A percentile compares a stretch with the other conserved stretches of the same genome.
These are phyloP conservation scores for Drosophila rufa DNA, from an alignment of 1,140 invertebrate genomes.

Conservation along the genomic window DNA sequence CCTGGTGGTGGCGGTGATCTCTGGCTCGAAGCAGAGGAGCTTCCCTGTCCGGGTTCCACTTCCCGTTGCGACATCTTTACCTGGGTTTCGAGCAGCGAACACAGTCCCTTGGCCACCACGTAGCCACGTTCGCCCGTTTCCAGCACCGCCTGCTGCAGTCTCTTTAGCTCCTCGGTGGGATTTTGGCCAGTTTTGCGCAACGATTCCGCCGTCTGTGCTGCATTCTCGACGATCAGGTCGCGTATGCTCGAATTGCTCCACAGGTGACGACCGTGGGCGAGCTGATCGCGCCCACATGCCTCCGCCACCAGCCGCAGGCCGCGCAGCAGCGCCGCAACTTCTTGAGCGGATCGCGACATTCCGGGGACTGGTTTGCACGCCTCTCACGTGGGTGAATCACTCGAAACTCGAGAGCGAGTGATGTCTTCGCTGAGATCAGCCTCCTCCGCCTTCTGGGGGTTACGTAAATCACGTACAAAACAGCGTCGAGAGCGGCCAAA, in stretches of 20 bases:
- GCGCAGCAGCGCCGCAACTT: conserved; percentile 87
- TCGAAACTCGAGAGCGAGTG: conserved; percentile 2
- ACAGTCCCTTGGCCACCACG: conserved; percentile 71
- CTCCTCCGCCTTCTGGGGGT: not conserved
- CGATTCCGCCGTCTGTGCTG: conserved; percentile 59
- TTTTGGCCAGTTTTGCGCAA: conserved; percentile 72
- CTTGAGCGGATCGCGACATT: conserved; percentile 85
- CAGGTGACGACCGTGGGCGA: conserved; percentile 86
- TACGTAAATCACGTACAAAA: conserved; percentile 8
- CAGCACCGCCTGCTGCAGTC: conserved; percentile 54
- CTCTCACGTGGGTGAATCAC: conserved; percentile 13
- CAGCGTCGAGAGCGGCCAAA: not conserved
- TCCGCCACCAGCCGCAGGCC: conserved; percentile 88
- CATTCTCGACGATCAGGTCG: conserved; percentile 85
- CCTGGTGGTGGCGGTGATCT: not conserved
- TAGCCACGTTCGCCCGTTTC: conserved; percentile 72
- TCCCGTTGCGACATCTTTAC: conserved; percentile 47
- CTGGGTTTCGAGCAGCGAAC: conserved; percentile 57
- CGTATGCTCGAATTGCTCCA: conserved; percentile 89
- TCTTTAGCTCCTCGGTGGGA: conserved; percentile 62
- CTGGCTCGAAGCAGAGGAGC: not conserved
- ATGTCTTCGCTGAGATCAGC: conserved; percentile 18
- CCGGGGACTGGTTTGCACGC: conserved; percentile 10
- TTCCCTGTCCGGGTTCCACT: not conserved
- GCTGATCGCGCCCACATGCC: conserved; percentile 87